Evolutionary conservation across 2,113 vertebrate species (phyloP).

Genomic region (Oncorhynchus masou): DNA sequence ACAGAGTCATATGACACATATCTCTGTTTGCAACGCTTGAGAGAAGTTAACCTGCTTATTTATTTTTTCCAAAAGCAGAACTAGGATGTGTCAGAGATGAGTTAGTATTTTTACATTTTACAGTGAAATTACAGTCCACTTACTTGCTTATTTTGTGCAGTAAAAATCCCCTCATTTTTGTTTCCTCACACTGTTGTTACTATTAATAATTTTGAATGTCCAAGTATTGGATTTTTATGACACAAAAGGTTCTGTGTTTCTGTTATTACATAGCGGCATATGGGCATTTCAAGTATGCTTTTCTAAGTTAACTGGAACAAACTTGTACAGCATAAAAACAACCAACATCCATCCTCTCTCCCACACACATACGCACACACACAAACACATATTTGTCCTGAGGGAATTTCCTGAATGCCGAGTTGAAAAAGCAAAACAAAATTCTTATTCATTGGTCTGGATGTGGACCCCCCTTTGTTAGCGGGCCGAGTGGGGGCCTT

Average conservation of each 20-base stretch:
- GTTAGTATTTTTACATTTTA: background rate
- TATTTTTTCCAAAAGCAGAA: background rate
- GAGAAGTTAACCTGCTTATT: background rate
- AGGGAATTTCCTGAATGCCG: background rate
- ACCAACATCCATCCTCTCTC: background rate
- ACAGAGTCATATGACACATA: background rate
- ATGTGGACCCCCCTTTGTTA: slow-evolving; percentile 27
- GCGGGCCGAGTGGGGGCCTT: slow-evolving; percentile 13
- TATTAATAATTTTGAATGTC: no score
- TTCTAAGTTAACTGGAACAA: background rate
- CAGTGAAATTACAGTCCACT: background rate
- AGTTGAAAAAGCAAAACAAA: background rate
- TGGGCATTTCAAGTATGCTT: no score
- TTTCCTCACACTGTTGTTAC: no score
- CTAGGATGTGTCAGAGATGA: slow-evolving; percentile 12
- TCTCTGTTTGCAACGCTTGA: background rate
- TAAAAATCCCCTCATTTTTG: background rate
- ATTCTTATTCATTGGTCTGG: slow-evolving; percentile 25
- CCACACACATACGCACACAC: background rate
- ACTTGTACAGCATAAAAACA: background rate
- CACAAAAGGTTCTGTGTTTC: no score
- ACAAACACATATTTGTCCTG: slow-evolving; percentile 2
- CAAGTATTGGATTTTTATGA: no score
- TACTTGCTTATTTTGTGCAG: no score
- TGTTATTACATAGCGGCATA: no score